Evolutionary conservation across 2,797 vertebrate species (phyloP).

Genomic region (Threskiornis aethiopicus): DNA sequence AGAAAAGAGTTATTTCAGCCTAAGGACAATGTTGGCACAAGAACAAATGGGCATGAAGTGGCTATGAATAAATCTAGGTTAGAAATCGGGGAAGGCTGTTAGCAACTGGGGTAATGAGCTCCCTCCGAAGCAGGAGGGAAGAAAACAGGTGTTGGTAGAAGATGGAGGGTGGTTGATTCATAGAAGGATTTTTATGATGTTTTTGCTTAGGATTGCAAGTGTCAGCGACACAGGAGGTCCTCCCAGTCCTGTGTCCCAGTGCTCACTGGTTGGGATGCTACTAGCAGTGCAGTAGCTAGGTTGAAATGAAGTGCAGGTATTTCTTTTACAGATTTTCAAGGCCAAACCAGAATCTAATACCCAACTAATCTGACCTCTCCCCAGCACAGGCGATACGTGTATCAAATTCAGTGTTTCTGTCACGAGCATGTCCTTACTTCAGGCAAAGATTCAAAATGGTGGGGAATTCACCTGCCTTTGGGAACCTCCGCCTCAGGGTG

Average conservation of each 20-base stretch:
- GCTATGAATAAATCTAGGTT: background rate
- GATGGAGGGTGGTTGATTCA: background rate
- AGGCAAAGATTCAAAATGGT: background rate
- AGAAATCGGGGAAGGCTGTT: background rate
- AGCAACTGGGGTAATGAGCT: background rate
- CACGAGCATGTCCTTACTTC: background rate
- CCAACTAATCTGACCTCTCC: background rate
- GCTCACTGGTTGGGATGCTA: background rate
- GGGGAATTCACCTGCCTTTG: background rate
- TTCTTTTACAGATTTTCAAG: background rate
- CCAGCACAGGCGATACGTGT: background rate
- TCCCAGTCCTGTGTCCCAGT: background rate
- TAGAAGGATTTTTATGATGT: background rate
- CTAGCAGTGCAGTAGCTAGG: background rate
- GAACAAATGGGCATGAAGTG: slow-evolving; percentile 8
- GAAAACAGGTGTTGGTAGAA: background rate
- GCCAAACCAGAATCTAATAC: background rate
- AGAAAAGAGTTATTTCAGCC: slow-evolving; percentile 36
- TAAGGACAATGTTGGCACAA: slow-evolving; percentile 23
- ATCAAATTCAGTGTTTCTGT: background rate
- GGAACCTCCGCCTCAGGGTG: background rate
- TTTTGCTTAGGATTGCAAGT: background rate
- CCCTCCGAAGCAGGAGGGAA: background rate
- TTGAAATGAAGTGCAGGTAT: background rate
- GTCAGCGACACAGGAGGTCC: background rate